Evolutionary conservation across 53 echinoderm and acorn worm genomes (phyloP).

Genomic region (Arbacia lixula): DNA sequence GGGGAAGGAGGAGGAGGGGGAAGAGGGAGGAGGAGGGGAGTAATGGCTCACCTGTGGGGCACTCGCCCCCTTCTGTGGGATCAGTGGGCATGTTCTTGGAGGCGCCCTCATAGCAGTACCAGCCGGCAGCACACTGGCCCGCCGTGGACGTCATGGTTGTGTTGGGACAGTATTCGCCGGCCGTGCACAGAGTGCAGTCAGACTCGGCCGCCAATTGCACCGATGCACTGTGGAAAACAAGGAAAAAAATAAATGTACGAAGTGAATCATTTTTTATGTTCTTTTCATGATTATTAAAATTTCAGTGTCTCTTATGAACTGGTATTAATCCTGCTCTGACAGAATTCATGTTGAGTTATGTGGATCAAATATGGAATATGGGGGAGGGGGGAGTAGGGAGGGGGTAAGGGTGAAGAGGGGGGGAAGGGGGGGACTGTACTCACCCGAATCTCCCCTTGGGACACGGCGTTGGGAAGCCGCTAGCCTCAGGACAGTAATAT

Average conservation of each 20-base stretch:
- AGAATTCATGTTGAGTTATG: no score
- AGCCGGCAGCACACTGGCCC: conserved; percentile 76
- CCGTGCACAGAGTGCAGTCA: conserved; percentile 80
- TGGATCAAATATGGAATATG: no score
- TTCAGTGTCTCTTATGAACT: no score
- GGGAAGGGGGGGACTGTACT: no score
- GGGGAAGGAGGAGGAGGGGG: no score
- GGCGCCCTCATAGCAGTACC: conserved; percentile 79
- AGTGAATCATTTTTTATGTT: no score
- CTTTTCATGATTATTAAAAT: no score
- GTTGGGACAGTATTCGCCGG: conserved; percentile 81
- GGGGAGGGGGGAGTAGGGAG: no score
- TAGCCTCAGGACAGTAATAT: conserved; percentile 87
- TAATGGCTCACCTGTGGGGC: conserved; percentile 88
- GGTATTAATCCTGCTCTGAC: no score
- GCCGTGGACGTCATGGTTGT: conserved; percentile 66
- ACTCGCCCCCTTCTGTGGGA: conserved; percentile 73
- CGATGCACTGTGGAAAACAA: conserved; percentile 54
- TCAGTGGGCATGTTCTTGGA: conserved; percentile 72
- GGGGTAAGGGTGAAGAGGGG: no score
- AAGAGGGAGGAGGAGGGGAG: no score
- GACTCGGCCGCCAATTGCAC: conserved; percentile 63
- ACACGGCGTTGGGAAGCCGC: conserved; percentile 78
- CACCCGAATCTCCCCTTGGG: conserved; percentile 91
- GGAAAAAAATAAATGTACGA: not conserved